Evolutionary conservation across 2,888 invertebrate species (phyloP), one percentile per base, ranked within the genome.

Genomic region (Agrotis ipsilon): DNA sequence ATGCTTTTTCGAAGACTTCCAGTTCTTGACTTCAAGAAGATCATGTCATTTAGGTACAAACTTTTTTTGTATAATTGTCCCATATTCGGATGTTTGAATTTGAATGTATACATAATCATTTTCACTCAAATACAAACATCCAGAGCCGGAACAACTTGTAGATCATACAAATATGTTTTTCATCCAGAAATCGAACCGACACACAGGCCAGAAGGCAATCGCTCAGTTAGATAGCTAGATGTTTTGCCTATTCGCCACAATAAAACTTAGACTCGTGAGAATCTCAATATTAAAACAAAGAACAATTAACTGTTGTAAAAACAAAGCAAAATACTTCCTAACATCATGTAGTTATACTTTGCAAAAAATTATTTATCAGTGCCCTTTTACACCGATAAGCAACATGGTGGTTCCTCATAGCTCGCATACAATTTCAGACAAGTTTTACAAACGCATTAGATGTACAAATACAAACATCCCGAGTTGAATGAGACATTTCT

Each of bases 391-490:
- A n/a, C 9, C 3, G 27, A 27, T 27, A 45, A 45, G 3, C 4
- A 3, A 13, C 9, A 43, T 66, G 43, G 16, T 21, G 46, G 27
- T 57, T 55, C 27, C 46, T 46, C 65, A 65, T 65, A 11, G 21
- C 43, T 18, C 24, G 27, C n/a, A 9, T 16, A 49, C 49, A 14
- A 54, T 27, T 24, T 19, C 16, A 21, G 19, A 49, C 27, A 45
- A 45, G 39, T 52, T 45, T 45, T 45, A 65, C 65, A 43, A 74
- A 65, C 46, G 27, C 80, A 58, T 61, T 43, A 19, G 27, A 14
- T 11, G 27, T 43, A 7, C 24, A 72, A 59, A 75, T 45, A 7
- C 32, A 72, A 63, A 75, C 46, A 72, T 63, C 45, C 24, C 49
- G n/a, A 46, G 52, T 59, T 19, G 13, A 18, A 27, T 27, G 46